Evolutionary conservation across 2,113 vertebrate species (phyloP).

Genomic region (Phylloscopus whistleri): DNA sequence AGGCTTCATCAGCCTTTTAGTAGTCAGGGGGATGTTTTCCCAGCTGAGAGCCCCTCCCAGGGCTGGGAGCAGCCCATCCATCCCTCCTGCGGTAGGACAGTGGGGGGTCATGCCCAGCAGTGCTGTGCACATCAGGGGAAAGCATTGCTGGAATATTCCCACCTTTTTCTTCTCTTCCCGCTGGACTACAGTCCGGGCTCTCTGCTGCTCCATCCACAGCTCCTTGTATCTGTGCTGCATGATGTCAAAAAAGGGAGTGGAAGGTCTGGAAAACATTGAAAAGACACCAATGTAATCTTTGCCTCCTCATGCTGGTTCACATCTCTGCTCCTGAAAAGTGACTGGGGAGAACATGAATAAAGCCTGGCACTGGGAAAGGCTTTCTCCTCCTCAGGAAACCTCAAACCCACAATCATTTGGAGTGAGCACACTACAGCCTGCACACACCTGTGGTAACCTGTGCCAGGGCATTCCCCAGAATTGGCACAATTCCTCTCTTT

Average conservation of each 20-base stretch:
- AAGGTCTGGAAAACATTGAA: conserved; percentile 66
- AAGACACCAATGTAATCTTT: background rate
- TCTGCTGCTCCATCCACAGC: conserved; percentile 81
- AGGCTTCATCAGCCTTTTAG: background rate
- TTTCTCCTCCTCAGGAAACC: background rate
- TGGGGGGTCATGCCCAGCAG: background rate
- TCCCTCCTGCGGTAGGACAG: accelerated
- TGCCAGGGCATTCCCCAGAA: background rate
- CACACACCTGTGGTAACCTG: background rate
- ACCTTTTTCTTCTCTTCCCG: conserved; percentile 71
- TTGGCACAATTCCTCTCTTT: background rate
- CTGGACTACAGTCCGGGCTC: conserved; percentile 49
- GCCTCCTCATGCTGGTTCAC: accelerated
- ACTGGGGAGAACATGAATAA: background rate
- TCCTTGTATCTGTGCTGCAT: conserved; percentile 82
- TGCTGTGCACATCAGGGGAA: background rate
- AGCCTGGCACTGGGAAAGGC: background rate
- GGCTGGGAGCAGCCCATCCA: background rate
- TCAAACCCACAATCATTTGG: background rate
- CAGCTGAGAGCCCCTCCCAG: background rate
- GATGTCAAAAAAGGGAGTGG: conserved; percentile 79
- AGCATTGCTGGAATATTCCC: background rate
- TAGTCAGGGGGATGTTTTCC: background rate
- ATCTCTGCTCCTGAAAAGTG: background rate
- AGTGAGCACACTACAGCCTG: background rate